Base-by-base conservation (phyloP, 2,113 vertebrate species). In the Malurus melanocephalus region DNA sequence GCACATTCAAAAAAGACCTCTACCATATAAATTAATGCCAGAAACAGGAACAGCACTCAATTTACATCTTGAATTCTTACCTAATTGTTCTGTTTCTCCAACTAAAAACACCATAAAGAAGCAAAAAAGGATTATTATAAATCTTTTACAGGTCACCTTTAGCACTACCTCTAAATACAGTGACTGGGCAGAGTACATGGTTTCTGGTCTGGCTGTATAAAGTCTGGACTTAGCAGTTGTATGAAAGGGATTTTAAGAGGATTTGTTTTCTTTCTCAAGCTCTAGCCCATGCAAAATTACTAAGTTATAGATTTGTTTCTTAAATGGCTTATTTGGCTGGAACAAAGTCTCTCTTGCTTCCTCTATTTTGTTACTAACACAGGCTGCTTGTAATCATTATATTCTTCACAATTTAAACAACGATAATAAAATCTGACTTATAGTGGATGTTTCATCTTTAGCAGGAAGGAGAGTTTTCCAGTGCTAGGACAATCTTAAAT, bases 81-180 rank as follows among this genome's bases (percentile, higher is more conserved):
- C 78, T 76, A 88, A 51, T 20, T 40, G 19, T 66, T 65, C 28
- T 1, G 4, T 80, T 88, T 86, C 32, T 92, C 38, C 53, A 51
- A 30, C 19, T 59, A 90, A 45, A 65, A 74, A 64, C 19, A 73
- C 21, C 35, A 49, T 77, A 91, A 89, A 89, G 87, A 90, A 93
- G 90, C 68, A 89, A 92, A 94, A 94, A 85, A 85, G 84, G 80
- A 73, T 76, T 61, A 80, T 68, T 27, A 5, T 5, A 30, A 53
- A 10, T 61, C 46, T 87, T 85, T 64, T 85, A 93, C 94, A 95
- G 94, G 95, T 94, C 90, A 94, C 88, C 92, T 95, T 95, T 96
- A 93, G 96, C 96, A 97, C 97, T 97, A 97, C 97, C 97, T 97
- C 97, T 89, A 90, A 96, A 90, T 92, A 79, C 92, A 87, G 87